Evolutionary conservation across 2,888 invertebrate species (phyloP).

Genomic region (Crossocerus cetratus): DNA sequence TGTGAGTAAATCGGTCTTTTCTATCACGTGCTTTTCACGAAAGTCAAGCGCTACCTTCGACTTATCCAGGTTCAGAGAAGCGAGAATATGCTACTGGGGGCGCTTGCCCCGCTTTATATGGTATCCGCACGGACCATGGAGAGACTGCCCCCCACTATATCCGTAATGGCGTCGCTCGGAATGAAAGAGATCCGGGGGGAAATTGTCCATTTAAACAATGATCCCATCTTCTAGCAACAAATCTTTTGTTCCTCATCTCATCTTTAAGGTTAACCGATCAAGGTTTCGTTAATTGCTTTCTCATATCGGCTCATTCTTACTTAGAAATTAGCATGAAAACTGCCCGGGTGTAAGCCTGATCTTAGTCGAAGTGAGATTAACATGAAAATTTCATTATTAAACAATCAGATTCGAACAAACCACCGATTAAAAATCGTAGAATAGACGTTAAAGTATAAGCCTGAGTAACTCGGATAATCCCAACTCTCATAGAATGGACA

Average conservation of each 20-base stretch:
- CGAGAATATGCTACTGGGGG: constrained; percentile 3
- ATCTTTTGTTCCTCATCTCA: not conserved
- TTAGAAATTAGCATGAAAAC: not conserved
- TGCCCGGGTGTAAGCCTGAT: not conserved
- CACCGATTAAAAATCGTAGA: not conserved
- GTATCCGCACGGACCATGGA: constrained; percentile 48
- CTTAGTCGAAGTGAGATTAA: constrained; percentile 3
- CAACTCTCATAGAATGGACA: not conserved
- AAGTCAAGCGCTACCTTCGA: constrained; percentile 24
- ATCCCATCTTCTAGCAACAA: constrained; percentile 10
- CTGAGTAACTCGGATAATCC: not conserved
- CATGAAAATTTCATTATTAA: constrained; percentile 13
- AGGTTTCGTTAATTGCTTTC: not conserved
- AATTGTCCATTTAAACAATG: constrained; percentile 29
- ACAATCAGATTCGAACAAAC: not conserved
- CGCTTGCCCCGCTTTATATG: no score
- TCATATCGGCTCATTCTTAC: not conserved
- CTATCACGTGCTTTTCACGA: not conserved
- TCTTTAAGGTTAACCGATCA: not conserved
- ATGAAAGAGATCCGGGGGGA: constrained; percentile 75
- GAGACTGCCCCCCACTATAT: constrained; percentile 42
- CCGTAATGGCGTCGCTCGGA: constrained; percentile 62
- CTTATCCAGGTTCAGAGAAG: constrained; percentile 3
- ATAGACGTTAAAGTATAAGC: not conserved
- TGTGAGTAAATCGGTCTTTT: no score